Evolutionary conservation across 2,888 invertebrate genomes (phyloP).

Genomic region (Pyrrhia umbra): DNA sequence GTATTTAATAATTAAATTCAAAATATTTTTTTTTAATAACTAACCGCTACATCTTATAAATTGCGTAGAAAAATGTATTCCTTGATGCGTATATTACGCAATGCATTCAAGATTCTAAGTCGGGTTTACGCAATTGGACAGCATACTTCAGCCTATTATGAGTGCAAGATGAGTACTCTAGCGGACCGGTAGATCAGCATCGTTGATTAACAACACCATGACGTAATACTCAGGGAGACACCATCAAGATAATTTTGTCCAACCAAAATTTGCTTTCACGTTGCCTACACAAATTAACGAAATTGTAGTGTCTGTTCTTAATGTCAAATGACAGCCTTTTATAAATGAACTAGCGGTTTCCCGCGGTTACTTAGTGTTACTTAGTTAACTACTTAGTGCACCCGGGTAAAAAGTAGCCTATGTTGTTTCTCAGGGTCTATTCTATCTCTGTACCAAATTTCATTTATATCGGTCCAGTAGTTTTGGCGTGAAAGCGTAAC

Average conservation of each 20-base stretch:
- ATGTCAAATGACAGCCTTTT: too few species aligned
- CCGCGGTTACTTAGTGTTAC: too few species aligned
- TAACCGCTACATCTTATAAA: constrained; percentile 3
- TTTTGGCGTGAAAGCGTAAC: too few species aligned
- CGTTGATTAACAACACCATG: constrained; percentile 1
- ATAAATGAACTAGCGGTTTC: too few species aligned
- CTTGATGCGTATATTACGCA: constrained; percentile 57
- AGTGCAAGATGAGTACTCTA: constrained; percentile 23
- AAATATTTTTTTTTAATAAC: neutral
- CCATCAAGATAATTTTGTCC: neutral
- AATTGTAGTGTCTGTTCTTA: too few species aligned
- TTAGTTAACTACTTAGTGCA: too few species aligned
- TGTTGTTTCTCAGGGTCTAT: too few species aligned
- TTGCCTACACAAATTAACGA: too few species aligned
- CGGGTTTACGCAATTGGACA: constrained; percentile 60
- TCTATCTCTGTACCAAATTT: too few species aligned
- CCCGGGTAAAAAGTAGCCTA: too few species aligned
- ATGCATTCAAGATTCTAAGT: constrained; percentile 63
- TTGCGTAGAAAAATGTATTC: constrained; percentile 34
- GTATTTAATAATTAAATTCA: neutral
- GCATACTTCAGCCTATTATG: constrained; percentile 19
- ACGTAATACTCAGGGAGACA: neutral
- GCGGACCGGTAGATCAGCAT: constrained; percentile 8
- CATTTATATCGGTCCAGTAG: too few species aligned
- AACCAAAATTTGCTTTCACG: too few species aligned